Evolutionary conservation across 2,113 vertebrate species (phyloP).

Genomic region (Tragulus kanchil): DNA sequence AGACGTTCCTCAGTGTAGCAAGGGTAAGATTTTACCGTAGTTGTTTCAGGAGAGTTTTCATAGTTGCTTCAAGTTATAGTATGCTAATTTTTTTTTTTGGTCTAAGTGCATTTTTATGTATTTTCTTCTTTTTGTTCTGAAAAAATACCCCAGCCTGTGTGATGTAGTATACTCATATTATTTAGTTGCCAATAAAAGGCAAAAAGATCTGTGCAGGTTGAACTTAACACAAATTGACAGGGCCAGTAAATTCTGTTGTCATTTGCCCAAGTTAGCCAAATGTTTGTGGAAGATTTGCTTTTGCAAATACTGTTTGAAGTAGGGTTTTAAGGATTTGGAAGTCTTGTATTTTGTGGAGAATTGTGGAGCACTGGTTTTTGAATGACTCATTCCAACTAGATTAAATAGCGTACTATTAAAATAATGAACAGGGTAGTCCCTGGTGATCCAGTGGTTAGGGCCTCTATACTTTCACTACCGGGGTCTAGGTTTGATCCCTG

Average conservation of each 20-base stretch:
- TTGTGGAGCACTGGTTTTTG: not conserved
- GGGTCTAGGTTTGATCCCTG: not conserved
- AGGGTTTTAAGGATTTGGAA: not conserved
- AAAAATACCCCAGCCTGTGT: not conserved
- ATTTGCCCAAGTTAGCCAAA: not conserved
- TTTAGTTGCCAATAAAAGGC: not conserved
- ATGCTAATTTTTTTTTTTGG: not conserved
- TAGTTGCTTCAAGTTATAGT: constrained; percentile 1
- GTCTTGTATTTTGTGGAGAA: not conserved
- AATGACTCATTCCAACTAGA: not conserved
- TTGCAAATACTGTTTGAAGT: not conserved
- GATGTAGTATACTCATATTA: not conserved
- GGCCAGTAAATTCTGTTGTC: not conserved
- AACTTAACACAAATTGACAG: not conserved
- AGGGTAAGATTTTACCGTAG: constrained; percentile 87
- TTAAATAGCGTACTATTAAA: not conserved
- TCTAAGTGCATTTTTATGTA: constrained; percentile 8
- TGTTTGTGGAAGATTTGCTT: constrained; percentile 10
- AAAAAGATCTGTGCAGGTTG: not conserved
- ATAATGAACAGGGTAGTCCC: not conserved
- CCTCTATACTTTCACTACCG: not conserved
- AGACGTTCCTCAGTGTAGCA: constrained; percentile 86
- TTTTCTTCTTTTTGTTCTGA: constrained; percentile 59
- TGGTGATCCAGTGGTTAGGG: not conserved
- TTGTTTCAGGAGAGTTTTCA: constrained; percentile 40